Evolutionary conservation across 1,140 invertebrate species (phyloP), one percentile per base, ranked within the genome.

Genomic region (Lordiphosa clarofinis): DNA sequence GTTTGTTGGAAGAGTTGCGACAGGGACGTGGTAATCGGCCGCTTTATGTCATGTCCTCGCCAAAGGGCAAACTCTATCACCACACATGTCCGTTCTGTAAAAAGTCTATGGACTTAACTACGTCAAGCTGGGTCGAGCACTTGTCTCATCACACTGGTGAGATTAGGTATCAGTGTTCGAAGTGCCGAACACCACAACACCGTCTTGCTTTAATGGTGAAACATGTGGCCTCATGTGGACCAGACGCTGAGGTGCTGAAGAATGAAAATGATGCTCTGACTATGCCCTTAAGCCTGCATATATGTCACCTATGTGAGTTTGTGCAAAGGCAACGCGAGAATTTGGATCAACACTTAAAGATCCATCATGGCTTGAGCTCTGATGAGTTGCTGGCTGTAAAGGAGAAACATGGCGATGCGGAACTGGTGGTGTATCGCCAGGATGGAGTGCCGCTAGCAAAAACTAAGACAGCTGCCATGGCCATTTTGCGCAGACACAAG

Each of bases 101-200:
- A 0, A 56, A 68, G 33, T 52, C 21, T 5, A 31, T 44, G 36
- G 38, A 37, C n/a, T 24, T 38, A 9, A 1, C 13, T 0, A 33
- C 3, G 0, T 0, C 7, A 0, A 2, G 10, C n/a, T 73, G 67
- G 73, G n/a, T 87, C 39, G 92, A 93, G 35, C 93, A 94, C 60
- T 89, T 93, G 9, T 89, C 90, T 1, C 90, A 86, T 4, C 93
- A 94, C 48, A 94, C 93, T 0, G 93, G 93, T 0, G 93, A 94
- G 68, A 92, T 91, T 49, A 81, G 91, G 7, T 91, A 89, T 50
- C 78, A 86, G 4, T 94, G 93, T 74, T 89, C 86, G 3, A 68
- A 84, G 6, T 94, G 93, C 63, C 61, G 10, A 13, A 0, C 7
- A 33, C 19, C 40, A 39, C 5, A 11, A 1, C 12, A 24, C 1